phyloP scores from a whole-genome alignment of 2,113 vertebrate species.

The Tylochromis polylepis region DNA sequence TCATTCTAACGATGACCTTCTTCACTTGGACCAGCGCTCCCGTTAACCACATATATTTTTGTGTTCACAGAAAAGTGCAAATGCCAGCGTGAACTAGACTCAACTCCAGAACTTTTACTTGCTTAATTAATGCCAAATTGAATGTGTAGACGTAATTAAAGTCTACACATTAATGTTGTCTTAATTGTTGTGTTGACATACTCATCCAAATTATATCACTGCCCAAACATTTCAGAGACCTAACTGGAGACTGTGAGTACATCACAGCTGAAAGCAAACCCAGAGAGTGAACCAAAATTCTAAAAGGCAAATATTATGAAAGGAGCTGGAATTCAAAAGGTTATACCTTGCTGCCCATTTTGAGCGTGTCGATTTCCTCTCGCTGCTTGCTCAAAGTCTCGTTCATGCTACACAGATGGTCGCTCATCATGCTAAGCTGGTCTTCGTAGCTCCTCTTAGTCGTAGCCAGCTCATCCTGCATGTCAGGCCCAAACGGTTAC shows the following conservation, averaged over 20 bases:
- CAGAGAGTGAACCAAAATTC: neutral
- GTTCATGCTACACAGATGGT: slow-evolving; percentile 97
- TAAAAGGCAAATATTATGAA: neutral
- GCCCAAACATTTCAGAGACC: neutral
- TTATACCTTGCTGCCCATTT: slow-evolving; percentile 87
- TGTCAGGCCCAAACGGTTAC: neutral
- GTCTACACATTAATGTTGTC: neutral
- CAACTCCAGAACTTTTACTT: neutral
- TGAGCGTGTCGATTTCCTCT: slow-evolving; percentile 93
- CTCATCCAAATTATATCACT: neutral
- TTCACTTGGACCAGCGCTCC: neutral
- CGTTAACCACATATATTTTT: neutral
- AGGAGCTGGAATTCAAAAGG: neutral
- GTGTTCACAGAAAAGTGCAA: neutral
- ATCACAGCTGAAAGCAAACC: neutral
- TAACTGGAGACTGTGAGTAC: neutral
- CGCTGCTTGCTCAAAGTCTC: slow-evolving; percentile 95
- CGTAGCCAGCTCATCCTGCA: slow-evolving; percentile 90
- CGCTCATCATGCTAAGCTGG: slow-evolving; percentile 99
- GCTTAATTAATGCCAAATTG: neutral
- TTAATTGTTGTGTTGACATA: neutral
- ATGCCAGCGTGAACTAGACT: neutral
- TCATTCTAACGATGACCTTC: neutral
- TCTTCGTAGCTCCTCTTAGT: slow-evolving; percentile 98
- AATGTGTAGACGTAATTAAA: neutral